Conservation (phyloP, 2,797 vertebrate species). For the Rhynchonycteris naso region DNA sequence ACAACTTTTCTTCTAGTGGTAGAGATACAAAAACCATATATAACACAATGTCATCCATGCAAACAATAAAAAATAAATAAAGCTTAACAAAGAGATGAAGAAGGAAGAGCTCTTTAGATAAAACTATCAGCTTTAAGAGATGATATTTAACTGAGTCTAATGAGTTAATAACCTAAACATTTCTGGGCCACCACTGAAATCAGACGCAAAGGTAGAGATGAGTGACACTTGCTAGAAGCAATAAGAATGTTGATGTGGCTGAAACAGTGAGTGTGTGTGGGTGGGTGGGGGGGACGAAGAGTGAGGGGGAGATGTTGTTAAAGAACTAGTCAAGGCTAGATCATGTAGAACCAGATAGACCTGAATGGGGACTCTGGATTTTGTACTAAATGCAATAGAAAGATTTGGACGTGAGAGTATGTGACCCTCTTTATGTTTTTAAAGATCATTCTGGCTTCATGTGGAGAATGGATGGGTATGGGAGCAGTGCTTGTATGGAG, state of each 20-base stretch:
- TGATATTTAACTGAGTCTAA: background rate
- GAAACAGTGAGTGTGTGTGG: background rate
- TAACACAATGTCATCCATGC: background rate
- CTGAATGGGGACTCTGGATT: background rate
- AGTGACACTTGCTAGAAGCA: background rate
- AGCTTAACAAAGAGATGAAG: background rate
- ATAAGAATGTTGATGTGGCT: background rate
- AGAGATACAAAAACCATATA: background rate
- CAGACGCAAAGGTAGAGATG: background rate
- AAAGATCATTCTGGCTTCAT: background rate
- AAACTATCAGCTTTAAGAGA: background rate
- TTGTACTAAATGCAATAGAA: background rate
- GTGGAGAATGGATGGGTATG: background rate
- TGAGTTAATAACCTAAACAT: background rate
- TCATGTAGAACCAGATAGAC: background rate
- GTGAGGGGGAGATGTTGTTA: background rate
- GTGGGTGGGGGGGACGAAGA: background rate
- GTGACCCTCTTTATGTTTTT: background rate
- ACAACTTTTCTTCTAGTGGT: background rate
- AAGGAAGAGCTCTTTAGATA: background rate
- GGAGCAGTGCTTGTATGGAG: background rate
- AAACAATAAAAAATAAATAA: slow-evolving; percentile 37
- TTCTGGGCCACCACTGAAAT: background rate
- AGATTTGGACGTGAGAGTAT: background rate
- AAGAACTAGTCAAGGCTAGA: background rate